Conservation (phyloP, 2,113 vertebrate genomes). For the Eolophus roseicapilla region DNA sequence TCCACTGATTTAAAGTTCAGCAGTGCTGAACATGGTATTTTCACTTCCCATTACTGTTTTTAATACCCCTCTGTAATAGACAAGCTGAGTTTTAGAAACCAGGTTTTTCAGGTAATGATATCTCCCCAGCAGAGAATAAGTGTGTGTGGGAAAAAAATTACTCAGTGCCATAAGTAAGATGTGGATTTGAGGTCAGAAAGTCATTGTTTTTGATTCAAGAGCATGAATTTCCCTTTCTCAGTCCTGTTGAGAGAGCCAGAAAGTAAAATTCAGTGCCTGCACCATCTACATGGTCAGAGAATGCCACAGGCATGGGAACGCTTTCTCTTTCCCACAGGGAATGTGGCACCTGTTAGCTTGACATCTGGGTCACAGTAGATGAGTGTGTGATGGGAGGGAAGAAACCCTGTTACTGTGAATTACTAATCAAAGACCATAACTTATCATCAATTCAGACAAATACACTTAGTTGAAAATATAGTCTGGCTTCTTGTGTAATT, state of each 20-base stretch:
- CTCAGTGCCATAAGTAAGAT: background rate
- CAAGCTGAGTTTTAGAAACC: background rate
- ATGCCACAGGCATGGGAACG: rapidly evolving
- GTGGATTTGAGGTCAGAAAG: background rate
- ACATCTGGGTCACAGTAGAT: background rate
- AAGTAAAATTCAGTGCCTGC: background rate
- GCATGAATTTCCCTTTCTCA: background rate
- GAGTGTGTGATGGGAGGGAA: background rate
- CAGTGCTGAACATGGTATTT: background rate
- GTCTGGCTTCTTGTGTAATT: background rate
- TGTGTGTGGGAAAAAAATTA: background rate
- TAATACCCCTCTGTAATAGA: background rate
- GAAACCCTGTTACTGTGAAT: background rate
- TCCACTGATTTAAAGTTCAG: background rate
- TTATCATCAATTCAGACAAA: background rate
- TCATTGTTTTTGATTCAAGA: background rate
- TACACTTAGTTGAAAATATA: background rate
- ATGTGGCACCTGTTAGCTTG: background rate
- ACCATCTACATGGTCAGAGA: background rate
- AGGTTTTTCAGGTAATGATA: background rate
- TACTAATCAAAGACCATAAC: background rate
- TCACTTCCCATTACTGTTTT: background rate
- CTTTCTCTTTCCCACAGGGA: background rate
- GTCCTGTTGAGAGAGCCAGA: background rate
- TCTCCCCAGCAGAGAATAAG: background rate